Percentiles rank a stretch among this genome's conserved stretches.
Conservation (phyloP, 2,888 invertebrate genomes). For the Ametastegia equiseti region DNA sequence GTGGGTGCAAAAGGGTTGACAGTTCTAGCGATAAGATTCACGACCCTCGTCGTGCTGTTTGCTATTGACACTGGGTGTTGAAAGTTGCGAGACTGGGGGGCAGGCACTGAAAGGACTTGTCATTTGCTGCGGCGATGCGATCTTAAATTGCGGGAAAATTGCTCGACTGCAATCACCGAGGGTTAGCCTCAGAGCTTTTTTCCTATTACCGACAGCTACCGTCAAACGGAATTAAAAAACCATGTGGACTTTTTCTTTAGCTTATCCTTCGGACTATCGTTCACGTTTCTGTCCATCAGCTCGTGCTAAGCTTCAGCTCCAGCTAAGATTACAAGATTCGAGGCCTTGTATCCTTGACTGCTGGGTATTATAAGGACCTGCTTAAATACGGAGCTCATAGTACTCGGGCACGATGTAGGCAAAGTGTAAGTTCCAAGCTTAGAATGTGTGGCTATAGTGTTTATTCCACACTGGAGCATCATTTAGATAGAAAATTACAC, state of each 20-base stretch:
- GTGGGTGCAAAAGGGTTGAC: conserved; percentile 57
- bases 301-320: not conserved
- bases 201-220: not conserved
- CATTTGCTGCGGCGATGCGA: conserved; percentile 7
- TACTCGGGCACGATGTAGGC: too few relatives aligned
- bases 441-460: not conserved
- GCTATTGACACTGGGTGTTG: conserved; percentile 26
- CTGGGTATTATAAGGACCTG: not conserved
- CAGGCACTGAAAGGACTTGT: not conserved
- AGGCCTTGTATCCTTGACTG: not conserved
- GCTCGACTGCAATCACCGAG: not conserved
- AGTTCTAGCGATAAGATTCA: conserved; percentile 65
- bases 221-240: not conserved
- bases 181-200: not conserved
- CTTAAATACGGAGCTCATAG: not conserved
- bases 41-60: conserved; percentile 20
- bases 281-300: not conserved
- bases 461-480: not conserved
- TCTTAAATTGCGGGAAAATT: conserved; percentile 26
- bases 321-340: conserved; percentile 34
- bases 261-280: not conserved
- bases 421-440: not conserved
- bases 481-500: conserved; percentile 28
- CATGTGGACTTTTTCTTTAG: not conserved
- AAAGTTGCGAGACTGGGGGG: conserved; percentile 23